Evolutionary conservation across 2,888 invertebrate species (phyloP).

Genomic region (Leucophenga maculata): DNA sequence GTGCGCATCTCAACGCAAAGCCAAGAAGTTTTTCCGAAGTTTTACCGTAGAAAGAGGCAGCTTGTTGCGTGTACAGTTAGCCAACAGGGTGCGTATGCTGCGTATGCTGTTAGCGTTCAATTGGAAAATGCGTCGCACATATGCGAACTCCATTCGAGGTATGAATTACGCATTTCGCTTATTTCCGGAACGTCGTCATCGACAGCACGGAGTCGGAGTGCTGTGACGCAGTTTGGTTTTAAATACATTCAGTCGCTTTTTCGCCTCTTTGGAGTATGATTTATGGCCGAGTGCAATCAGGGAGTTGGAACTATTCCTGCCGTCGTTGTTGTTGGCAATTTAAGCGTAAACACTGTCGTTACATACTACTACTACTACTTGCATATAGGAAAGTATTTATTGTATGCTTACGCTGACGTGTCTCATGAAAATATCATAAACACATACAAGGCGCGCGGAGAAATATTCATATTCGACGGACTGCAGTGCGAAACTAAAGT

Average conservation of each 20-base stretch:
- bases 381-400: background rate
- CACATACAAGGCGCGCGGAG: conserved; percentile 11
- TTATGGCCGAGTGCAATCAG: conserved; percentile 56
- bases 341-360: conserved; percentile 5
- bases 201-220: background rate
- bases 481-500: background rate
- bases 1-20: background rate
- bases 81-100: background rate
- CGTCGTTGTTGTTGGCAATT: conserved; percentile 6
- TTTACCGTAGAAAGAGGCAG: too few relatives aligned
- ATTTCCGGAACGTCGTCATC: conserved; percentile 15
- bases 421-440: conserved; percentile 15
- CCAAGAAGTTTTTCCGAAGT: background rate
- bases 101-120: background rate
- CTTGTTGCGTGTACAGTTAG: conserved; percentile 3
- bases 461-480: background rate
- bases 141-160: background rate
- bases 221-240: conserved; percentile 57
- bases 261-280: conserved; percentile 47
- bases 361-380: background rate
- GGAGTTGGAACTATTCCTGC: conserved; percentile 13
- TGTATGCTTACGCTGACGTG: background rate
- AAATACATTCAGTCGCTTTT: too few relatives aligned
- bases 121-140: conserved; percentile 6
- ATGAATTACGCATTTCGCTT: conserved; percentile 23